These are phyloP conservation scores for Indicator maculatus DNA, from an alignment of 2,113 vertebrate species.

Conservation along the genomic window DNA sequence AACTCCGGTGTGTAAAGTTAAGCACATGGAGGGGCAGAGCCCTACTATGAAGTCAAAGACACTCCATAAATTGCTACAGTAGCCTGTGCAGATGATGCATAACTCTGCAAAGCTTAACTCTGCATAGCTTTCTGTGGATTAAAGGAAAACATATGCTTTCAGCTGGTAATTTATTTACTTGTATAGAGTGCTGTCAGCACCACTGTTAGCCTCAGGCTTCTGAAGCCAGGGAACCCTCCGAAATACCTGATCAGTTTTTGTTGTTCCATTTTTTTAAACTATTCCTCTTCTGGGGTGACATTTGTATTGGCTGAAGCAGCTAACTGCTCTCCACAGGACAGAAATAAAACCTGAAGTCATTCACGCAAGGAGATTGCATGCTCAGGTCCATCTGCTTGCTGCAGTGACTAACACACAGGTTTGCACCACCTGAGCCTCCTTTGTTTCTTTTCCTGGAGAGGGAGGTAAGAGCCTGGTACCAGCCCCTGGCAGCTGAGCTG, in stretches of 20 bases:
- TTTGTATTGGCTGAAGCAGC: conserved; percentile 4
- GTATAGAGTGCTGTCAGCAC: not conserved
- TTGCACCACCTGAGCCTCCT: not conserved
- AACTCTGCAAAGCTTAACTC: not conserved
- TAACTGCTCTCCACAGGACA: conserved; percentile 4
- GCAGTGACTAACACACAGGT: not conserved
- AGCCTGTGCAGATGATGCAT: not conserved
- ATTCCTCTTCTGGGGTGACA: not conserved
- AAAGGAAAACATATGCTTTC: not conserved
- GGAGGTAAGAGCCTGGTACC: not conserved
- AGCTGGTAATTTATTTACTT: conserved; percentile 17
- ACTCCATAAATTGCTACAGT: not conserved
- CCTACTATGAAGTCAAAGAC: not conserved
- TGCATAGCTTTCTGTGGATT: not conserved
- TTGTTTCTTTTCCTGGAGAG: not conserved
- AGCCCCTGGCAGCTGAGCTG: not conserved
- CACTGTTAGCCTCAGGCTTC: not conserved
- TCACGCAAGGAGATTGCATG: not conserved
- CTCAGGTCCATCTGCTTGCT: conserved; percentile 14
- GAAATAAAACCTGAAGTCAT: not conserved
- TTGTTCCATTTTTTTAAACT: not conserved
- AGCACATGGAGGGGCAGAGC: not conserved
- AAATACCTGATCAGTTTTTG: not conserved
- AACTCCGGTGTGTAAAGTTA: not conserved
- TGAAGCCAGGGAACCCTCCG: not conserved